Percentiles rank a stretch among this genome's conserved stretches.
Conservation (phyloP, 2,113 vertebrate genomes). For the Crotalus helleri region DNA sequence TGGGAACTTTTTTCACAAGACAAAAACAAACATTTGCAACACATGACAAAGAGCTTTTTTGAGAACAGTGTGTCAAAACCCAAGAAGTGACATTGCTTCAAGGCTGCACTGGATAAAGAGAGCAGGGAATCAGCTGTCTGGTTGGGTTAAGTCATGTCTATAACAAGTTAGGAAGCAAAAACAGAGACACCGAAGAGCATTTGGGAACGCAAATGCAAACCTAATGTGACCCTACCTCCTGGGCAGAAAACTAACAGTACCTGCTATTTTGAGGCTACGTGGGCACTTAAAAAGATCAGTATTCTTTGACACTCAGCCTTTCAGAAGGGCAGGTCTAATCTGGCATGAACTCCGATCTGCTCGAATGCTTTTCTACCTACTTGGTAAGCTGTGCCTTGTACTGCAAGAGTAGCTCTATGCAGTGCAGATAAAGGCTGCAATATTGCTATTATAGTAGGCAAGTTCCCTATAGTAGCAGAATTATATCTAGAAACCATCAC, state of each 20-base stretch:
- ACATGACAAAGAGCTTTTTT: conserved; percentile 31
- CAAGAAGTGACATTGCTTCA: conserved; percentile 47
- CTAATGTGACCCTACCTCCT: not conserved
- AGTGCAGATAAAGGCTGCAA: not conserved
- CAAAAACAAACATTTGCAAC: conserved; percentile 49
- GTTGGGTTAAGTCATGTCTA: conserved; percentile 64
- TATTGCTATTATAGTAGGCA: not conserved
- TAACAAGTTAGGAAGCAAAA: conserved; percentile 50
- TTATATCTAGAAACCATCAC: not conserved
- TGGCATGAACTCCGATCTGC: not conserved
- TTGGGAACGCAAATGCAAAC: conserved; percentile 18
- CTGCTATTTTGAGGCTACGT: not conserved
- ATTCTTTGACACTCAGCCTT: not conserved
- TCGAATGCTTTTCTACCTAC: not conserved
- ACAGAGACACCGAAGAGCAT: not conserved
- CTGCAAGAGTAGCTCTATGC: not conserved
- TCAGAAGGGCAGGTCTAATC: not conserved
- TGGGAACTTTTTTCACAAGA: conserved; percentile 27
- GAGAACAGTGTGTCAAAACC: conserved; percentile 36
- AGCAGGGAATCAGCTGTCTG: conserved; percentile 51
- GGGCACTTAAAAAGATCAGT: not conserved
- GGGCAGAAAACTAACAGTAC: not conserved
- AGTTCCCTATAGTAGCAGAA: not conserved
- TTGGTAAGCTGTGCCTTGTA: not conserved
- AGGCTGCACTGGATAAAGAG: conserved; percentile 35